Conservation (phyloP, 2,888 invertebrate genomes). For the Argyresthia albistria region DNA sequence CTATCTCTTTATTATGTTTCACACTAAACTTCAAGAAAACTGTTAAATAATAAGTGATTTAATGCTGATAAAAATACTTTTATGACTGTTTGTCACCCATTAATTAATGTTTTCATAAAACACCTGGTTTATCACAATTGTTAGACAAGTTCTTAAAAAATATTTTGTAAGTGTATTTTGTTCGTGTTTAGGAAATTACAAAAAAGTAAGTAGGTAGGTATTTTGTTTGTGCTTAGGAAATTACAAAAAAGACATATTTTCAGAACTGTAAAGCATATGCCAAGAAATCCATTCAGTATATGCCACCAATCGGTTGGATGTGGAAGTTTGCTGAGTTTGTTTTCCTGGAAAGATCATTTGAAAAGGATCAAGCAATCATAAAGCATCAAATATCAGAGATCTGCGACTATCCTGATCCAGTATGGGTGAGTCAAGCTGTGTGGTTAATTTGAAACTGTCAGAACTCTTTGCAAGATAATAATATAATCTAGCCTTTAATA, state of each 20-base stretch:
- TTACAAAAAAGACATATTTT: conserved; percentile 22
- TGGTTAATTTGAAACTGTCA: too few relatives aligned
- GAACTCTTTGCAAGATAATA: too few relatives aligned
- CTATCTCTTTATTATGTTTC: not conserved
- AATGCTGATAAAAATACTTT: not conserved
- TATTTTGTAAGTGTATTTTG: not conserved
- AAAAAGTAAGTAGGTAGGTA: too few relatives aligned
- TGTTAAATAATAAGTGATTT: too few relatives aligned
- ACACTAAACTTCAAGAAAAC: not conserved
- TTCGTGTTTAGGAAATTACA: not conserved
- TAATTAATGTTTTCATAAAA: too few relatives aligned
- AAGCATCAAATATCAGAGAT: conserved; percentile 85
- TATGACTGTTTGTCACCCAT: not conserved
- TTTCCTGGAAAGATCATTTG: conserved; percentile 92
- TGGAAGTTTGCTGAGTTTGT: conserved; percentile 97
- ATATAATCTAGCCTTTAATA: too few relatives aligned
- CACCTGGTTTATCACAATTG: too few relatives aligned
- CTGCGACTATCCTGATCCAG: conserved; percentile 90
- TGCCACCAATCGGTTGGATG: conserved; percentile 96
- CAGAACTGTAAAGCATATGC: conserved; percentile 96
- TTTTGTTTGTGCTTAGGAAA: not conserved
- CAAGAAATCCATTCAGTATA: conserved; percentile 90
- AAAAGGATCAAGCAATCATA: conserved; percentile 90
- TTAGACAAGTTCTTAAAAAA: too few relatives aligned
- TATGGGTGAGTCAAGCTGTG: conserved; percentile 78